phyloP scores from a whole-genome alignment of 2,888 invertebrate species.

The Matsumyia berberina region DNA sequence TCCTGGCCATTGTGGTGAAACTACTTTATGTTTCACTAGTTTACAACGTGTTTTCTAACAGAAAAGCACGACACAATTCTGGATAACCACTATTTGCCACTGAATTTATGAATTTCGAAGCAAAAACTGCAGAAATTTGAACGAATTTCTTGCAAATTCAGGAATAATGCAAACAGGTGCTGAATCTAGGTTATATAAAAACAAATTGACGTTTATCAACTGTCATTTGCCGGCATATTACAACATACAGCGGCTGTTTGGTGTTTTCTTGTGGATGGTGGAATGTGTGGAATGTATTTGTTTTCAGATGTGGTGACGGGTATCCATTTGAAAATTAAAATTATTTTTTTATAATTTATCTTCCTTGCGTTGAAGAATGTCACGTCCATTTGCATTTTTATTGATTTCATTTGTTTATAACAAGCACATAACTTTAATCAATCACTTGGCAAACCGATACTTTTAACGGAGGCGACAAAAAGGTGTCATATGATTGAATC shows the following conservation, averaged over 20 bases:
- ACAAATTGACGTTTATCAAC: constrained; percentile 24
- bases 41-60: constrained; percentile 22
- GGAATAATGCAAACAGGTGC: constrained; percentile 63
- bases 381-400: no score
- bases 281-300: not conserved
- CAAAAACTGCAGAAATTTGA: constrained; percentile 1
- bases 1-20: constrained; percentile 80
- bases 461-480: no score
- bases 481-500: no score
- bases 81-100: constrained; percentile 8
- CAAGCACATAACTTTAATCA: no score
- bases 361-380: no score
- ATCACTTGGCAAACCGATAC: no score
- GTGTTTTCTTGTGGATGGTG: constrained; percentile 41
- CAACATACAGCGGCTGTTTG: constrained; percentile 68
- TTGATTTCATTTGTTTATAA: no score
- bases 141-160: constrained; percentile 20
- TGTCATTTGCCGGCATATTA: not conserved
- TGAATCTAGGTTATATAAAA: constrained; percentile 64
- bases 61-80: not conserved
- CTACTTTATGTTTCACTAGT: constrained; percentile 19
- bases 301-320: not conserved
- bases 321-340: no score
- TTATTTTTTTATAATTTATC: not conserved
- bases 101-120: not conserved